phyloP scores from a whole-genome alignment of 2,888 invertebrate species.

The Parapristionchus giblindavisi region DNA sequence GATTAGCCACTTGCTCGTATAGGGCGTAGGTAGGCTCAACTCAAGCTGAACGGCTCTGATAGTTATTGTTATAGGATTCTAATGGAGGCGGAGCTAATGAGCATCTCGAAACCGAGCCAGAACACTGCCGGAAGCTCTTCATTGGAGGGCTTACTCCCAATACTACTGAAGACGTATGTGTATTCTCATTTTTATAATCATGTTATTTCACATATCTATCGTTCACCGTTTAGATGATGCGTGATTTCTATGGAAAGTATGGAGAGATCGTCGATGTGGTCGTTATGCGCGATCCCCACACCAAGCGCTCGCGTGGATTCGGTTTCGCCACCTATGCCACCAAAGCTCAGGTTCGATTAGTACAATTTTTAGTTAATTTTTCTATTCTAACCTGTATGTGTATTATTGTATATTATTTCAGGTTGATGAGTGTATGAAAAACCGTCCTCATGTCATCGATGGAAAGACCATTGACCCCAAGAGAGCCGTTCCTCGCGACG shows the following conservation, averaged over 20 bases:
- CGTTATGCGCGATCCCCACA: slow-evolving; percentile 94
- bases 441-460: slow-evolving; percentile 87
- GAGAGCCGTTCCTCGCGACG: slow-evolving; percentile 79
- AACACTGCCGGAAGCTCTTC: slow-evolving; percentile 58
- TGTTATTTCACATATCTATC: not conserved
- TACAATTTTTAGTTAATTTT: not conserved
- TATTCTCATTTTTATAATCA: not conserved
- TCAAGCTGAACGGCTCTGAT: slow-evolving; percentile 5
- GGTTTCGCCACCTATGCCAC: slow-evolving; percentile 93
- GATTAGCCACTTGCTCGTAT: not conserved
- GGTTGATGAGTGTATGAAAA: slow-evolving; percentile 90
- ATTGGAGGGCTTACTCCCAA: slow-evolving; percentile 53
- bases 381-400: not conserved
- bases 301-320: slow-evolving; percentile 92
- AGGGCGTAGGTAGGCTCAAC: not conserved
- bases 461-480: slow-evolving; percentile 94
- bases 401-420: slow-evolving; percentile 30
- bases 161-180: slow-evolving; percentile 54
- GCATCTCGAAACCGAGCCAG: slow-evolving; percentile 29
- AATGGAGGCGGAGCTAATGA: slow-evolving; percentile 19
- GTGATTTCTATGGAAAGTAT: slow-evolving; percentile 75
- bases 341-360: slow-evolving; percentile 44
- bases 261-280: slow-evolving; percentile 95
- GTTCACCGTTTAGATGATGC: slow-evolving; percentile 36
- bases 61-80: slow-evolving; percentile 3